phyloP scores from a whole-genome alignment of 2,113 vertebrate species.

The Vulpes lagopus region DNA sequence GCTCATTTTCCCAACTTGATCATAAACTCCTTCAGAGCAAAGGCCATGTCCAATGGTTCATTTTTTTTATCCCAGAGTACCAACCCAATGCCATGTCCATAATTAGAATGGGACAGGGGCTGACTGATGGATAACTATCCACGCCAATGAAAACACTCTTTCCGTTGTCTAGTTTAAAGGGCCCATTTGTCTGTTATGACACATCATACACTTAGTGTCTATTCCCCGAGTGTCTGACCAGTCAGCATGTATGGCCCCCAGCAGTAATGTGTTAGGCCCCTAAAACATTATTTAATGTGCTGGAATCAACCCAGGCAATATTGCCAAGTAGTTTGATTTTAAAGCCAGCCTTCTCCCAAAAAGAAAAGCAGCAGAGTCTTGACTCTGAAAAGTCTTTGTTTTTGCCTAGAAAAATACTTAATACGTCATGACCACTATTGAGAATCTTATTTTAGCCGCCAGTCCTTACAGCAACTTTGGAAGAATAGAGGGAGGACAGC shows the following conservation, averaged over 20 bases:
- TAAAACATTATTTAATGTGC: neutral
- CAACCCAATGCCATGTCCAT: neutral
- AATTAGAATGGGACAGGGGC: neutral
- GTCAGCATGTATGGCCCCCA: neutral
- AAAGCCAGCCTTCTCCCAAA: neutral
- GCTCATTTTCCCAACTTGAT: slow-evolving; percentile 41
- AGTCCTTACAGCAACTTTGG: neutral
- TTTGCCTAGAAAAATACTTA: neutral
- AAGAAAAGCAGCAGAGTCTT: neutral
- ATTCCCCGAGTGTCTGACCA: neutral
- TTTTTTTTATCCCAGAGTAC: neutral
- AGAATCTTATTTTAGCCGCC: neutral
- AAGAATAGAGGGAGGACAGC: neutral
- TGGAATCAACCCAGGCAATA: neutral
- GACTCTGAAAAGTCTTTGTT: neutral
- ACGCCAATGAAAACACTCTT: neutral
- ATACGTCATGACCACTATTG: fast-evolving
- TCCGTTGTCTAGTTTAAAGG: neutral
- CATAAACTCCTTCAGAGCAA: neutral
- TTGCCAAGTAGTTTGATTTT: neutral
- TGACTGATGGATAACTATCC: neutral
- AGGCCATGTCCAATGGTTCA: neutral
- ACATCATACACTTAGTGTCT: neutral
- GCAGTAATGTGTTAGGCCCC: no score
- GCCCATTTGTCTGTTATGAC: slow-evolving; percentile 33